These are phyloP conservation scores for Callionymus lyra DNA, from an alignment of 2,113 vertebrate species.

Conservation along the genomic window DNA sequence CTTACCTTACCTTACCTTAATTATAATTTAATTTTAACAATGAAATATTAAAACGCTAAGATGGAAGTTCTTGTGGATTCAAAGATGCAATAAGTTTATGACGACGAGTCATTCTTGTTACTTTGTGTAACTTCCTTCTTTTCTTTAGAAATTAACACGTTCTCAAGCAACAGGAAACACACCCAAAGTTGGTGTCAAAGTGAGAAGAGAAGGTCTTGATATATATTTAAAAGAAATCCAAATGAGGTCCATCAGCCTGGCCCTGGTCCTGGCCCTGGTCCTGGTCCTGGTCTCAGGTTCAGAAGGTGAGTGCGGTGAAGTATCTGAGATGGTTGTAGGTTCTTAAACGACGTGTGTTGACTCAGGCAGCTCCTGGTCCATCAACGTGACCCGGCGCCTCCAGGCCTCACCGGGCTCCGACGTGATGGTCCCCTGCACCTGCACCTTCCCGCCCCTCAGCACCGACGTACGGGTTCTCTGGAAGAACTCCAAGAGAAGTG, in stretches of 20 bases:
- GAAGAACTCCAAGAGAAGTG: not conserved
- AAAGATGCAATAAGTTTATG: too few species aligned
- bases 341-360: not conserved
- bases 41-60: not conserved
- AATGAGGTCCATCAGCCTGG: constrained; percentile 9
- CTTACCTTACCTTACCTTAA: not conserved
- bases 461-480: constrained; percentile 10
- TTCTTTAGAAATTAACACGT: constrained; percentile 4
- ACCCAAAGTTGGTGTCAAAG: constrained; percentile 7
- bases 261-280: constrained; percentile 17
- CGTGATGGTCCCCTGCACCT: constrained; percentile 8
- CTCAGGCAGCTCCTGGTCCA: constrained; percentile 1
- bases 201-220: not conserved
- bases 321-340: not conserved
- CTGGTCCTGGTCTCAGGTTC: constrained; percentile 10
- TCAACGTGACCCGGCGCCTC: fast-evolving
- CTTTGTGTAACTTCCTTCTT: constrained; percentile 29
- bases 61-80: not conserved
- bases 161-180: constrained; percentile 45
- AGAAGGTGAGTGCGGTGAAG: constrained; percentile 22
- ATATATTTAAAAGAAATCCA: constrained; percentile 2
- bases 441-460: fast-evolving
- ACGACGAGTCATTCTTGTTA: too few species aligned
- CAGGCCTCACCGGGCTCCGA: fast-evolving
- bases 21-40: not conserved